Evolutionary conservation across 2,113 vertebrate genomes (phyloP), one percentile per base, ranked within the genome.

Genomic region (Erpornis zantholeuca): DNA sequence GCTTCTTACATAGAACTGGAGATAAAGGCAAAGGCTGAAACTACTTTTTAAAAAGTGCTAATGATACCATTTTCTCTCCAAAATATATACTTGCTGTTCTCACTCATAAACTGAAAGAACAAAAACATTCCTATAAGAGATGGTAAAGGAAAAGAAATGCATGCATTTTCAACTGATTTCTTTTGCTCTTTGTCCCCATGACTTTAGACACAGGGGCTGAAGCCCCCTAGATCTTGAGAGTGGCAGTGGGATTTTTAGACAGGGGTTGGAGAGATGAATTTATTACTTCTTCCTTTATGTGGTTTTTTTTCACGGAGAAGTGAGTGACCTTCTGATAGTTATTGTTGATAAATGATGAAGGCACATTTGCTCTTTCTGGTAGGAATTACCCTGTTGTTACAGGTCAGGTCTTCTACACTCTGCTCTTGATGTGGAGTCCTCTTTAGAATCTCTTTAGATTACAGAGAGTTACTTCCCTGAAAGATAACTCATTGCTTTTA

Each of bases 1-100:
- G 14, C 7, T 47, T 60, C 53, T 52, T 44, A 38, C 5, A 8
- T 2, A 59, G 12, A 77, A 36, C 9, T 33, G 23, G 24, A 53
- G n/a, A 84, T 12, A 82, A 91, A 81, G 22, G n/a, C 19, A 73
- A 70, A 15, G 15, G 31, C 6, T 63, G n/a, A 66, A 54, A 3
- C 8, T 57, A 16, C 28, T 45, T 61, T 77, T 70, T 53, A 19
- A 53, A 36, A 86, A 88, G 10, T 52, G 3, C 3, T 44, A 69
- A 25, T 23, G 20, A 3, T 33, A 13, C 8, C 15, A 18, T 71
- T 80, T 56, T 20, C 7, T 7, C 10, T 3, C 0, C 1, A 54
- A 70, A 61, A 59, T 11, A 38, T 25, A 15, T 7, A 35, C 7
- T 27, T 54, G 15, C 17, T 52, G 12, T n/a, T 78, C 17, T 78